These are phyloP conservation scores for Leuctra nigra DNA, from an alignment of 2,888 invertebrate genomes.

Conservation along the genomic window DNA sequence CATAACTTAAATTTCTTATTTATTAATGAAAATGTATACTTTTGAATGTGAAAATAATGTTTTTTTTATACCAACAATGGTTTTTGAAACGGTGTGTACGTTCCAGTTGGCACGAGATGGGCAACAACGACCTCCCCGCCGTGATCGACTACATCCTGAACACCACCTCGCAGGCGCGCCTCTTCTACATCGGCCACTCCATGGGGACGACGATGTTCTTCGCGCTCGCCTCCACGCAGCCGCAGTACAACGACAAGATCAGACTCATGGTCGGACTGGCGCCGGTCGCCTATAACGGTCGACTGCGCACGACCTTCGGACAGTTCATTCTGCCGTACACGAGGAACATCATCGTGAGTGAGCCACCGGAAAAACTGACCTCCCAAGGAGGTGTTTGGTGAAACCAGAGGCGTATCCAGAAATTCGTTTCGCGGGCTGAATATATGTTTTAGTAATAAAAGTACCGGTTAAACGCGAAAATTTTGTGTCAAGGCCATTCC, in stretches of 20 bases:
- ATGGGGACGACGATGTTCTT: constrained; percentile 38
- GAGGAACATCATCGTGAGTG: constrained; percentile 9
- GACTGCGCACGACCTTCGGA: neutral
- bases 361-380: neutral
- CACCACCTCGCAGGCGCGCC: constrained; percentile 47
- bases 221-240: constrained; percentile 29
- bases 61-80: too few species aligned
- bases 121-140: constrained; percentile 67
- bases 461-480: too few species aligned
- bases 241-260: constrained; percentile 28
- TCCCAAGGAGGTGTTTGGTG: too few species aligned
- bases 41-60: too few species aligned
- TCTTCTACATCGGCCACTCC: constrained; percentile 78
- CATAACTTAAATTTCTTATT: too few species aligned
- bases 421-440: too few species aligned
- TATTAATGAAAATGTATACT: too few species aligned
- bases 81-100: neutral
- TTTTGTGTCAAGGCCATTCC: too few species aligned
- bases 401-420: too few species aligned
- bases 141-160: constrained; percentile 65
- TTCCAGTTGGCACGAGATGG: constrained; percentile 76
- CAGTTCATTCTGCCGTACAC: constrained; percentile 2
- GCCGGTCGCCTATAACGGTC: constrained; percentile 17
- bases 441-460: too few species aligned
- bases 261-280: constrained; percentile 17